Evolutionary conservation across 2,888 invertebrate genomes (phyloP), one percentile per base, ranked within the genome.

Genomic region (Caenorhabditis uteleia): DNA sequence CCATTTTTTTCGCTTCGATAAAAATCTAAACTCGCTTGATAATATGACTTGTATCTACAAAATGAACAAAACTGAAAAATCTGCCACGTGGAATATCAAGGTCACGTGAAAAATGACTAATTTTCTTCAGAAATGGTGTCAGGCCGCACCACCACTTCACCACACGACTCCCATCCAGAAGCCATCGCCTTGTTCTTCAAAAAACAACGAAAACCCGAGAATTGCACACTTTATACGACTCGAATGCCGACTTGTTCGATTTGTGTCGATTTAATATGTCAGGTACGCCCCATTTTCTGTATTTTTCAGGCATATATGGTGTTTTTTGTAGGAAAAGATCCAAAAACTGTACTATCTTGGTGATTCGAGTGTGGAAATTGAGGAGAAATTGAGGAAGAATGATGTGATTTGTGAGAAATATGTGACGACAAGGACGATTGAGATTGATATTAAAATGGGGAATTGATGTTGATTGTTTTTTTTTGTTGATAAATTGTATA

Each of bases 201-300:
- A 54, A 54, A 38, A 4, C 34, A 10, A 6, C 6, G 6, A 7
- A 31, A 16, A 2, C 5, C 14, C 2, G 29, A 40, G n/a, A 31
- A 46, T 12, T 46, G 40, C 33, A 34, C 47, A 2, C 25, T 61
- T 25, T 61, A 61, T 43, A 50, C 42, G 0, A 42, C 61, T 7
- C n/a, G 6, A 4, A 39, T 56, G 16, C 50, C 50, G 5, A 18
- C 29, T 5, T 61, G 61, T 20, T 20, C 12, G 0, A 6, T 38
- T 3, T 61, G 61, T 21, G 36, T 46, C 16, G 38, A 38, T 2
- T 23, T 27, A 10, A 47, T 61, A n/a, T 5, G 8, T 7, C 16
- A 42, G 12, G 34, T 44, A 18, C n/a, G n/a, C 16, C 36, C 16
- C 7, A n/a, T 34, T 34, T n/a, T 34, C 16, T 39, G 18, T 21